Base-by-base conservation (phyloP, 2,888 invertebrate species). In the Dynastes maya region DNA sequence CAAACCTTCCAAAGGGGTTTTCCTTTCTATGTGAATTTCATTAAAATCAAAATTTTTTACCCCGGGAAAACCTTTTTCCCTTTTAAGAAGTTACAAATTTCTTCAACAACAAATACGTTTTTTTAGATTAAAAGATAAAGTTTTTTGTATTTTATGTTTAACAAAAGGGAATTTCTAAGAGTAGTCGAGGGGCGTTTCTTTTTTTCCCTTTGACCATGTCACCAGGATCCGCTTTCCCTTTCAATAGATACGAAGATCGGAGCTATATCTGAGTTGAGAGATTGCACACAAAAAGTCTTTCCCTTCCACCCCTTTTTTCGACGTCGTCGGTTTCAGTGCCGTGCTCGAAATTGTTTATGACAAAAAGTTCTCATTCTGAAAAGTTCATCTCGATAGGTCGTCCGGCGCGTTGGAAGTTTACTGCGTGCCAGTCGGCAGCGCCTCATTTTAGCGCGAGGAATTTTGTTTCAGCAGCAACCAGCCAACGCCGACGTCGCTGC, bases 401-500 rank as follows among this genome's bases (percentile, higher is more conserved):
- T 8, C 55, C 5, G 51, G 68, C 11, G 51, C 13, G 51, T 61
- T 58, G 22, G n/a, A 27, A 22, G 61, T 61, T 58, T 61, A 61
- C 72, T 13, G 27, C 72, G 61, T 51, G 51, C 51, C 11, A 58
- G 27, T 51, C 40, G 5, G 65, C 65, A 45, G 37, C 40, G 61
- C 61, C 45, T 61, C 72, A 49, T 74, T 61, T 74, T 29, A 45
- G 9, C 11, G 22, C 22, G 55, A 16, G 72, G 13, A 61, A 74
- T 74, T 74, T 74, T 61, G 61, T 45, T 72, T 72, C 77, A 40
- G 68, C 77, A 22, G 68, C 51, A 65, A 40, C 55, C 16, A 45
- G 45, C n/a, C 6, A 58, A 4, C 29, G 11, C 29, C 63, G 32
- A 8, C 63, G 63, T 65, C 53, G 58, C 77, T 80, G 79, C 71